Conservation (phyloP, 2,113 vertebrate genomes). For the Natator depressus region DNA sequence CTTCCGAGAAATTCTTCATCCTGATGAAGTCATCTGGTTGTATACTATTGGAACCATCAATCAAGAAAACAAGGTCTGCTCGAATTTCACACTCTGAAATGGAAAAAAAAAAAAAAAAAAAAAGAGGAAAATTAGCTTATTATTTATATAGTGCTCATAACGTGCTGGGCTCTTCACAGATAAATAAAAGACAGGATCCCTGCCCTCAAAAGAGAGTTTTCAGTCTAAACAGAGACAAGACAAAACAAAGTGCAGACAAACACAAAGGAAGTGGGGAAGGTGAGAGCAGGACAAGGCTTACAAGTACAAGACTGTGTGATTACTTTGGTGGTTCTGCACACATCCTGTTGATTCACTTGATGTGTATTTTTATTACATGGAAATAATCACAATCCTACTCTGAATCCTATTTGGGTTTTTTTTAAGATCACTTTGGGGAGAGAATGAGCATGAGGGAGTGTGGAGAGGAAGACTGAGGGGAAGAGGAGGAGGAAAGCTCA, state of each 20-base stretch:
- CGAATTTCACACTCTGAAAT: constrained; percentile 64
- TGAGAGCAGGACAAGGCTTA: neutral
- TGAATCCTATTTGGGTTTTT: neutral
- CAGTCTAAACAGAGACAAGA: neutral
- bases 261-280: neutral
- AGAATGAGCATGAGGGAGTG: neutral
- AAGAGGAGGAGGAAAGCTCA: too few relatives aligned
- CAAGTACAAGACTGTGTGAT: neutral
- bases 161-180: neutral
- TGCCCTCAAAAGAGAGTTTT: neutral
- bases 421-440: neutral
- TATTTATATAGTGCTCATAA: neutral
- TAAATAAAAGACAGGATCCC: neutral
- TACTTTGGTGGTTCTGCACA: neutral
- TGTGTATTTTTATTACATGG: neutral
- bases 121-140: neutral
- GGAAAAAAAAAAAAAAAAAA: neutral
- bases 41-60: constrained; percentile 78
- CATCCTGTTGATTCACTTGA: neutral
- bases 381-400: neutral
- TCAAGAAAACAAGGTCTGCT: constrained; percentile 75
- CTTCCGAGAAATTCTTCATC: constrained; percentile 68
- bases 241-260: neutral
- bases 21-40: constrained; percentile 49
- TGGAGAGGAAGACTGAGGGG: neutral